Base-by-base conservation (phyloP, 2,888 invertebrate species). In the Dryobotodes eremita region DNA sequence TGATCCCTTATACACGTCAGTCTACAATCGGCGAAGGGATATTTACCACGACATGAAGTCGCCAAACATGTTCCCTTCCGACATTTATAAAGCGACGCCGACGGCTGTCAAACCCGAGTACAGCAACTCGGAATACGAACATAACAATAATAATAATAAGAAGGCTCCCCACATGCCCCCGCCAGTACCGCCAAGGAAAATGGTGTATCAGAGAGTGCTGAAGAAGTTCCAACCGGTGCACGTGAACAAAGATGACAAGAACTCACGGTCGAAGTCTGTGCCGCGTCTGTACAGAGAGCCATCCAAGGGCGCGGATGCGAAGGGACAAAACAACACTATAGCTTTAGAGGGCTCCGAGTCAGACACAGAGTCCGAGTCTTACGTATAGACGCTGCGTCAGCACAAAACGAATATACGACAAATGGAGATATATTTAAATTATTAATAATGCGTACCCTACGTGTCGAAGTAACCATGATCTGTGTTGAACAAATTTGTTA, bases 171-270 rank as follows among this genome's bases (percentile, higher is more conserved):
- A 97, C 87, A 96, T 97, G 91, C 97, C 97, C 7, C 98, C 97
- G 20, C 97, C 97, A 2, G 96, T 97, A 55, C 97, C 97, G 1
- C 97, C 97, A 10, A 94, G 97, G 89, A 97, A 97, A 87, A 93
- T 96, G 93, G 94, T 96, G 69, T 96, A 97, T 89, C 96, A 96
- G 89, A 93, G 95, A 88, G 95, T 97, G 7, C 93, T 98, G 65
- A 97, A 97, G 93, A 97, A 98, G 89, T 96, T 97, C 86, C 98
- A 97, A 77, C 97, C 98, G 1, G 98, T 98, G 48, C 98, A 98
- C 89, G 97, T 97, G 88, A 97, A 96, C 87, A 97, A 97, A 78
- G 97, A 97, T 46, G 97, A 97, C 71, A 97, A 97, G 82, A 92
- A 93, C 65, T 93, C 94, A 1, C 94, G 97, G 48, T 97, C 97